These are phyloP conservation scores for Spongilla lacustris DNA, from an alignment of 37 sponge, comb jelly and placozoan genomes.

Conservation along the genomic window DNA sequence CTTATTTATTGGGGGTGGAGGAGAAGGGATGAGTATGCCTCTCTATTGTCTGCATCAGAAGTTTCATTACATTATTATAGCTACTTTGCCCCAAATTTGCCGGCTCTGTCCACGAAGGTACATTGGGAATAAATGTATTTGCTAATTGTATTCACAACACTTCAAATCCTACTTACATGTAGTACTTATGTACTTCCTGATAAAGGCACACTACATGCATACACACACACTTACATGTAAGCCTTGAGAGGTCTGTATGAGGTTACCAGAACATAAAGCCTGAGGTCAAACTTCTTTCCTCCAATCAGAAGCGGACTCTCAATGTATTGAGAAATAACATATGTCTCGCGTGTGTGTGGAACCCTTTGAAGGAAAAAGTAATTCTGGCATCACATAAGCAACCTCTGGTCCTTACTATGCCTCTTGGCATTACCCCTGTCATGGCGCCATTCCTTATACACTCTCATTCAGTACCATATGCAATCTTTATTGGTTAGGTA, in stretches of 20 bases:
- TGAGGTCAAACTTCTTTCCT: conserved; percentile 97
- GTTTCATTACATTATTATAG: too few relatives aligned
- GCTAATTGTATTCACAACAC: too few relatives aligned
- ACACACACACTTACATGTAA: conserved; percentile 74
- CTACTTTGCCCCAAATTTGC: too few relatives aligned
- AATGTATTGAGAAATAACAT: conserved; percentile 95
- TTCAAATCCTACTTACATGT: too few relatives aligned
- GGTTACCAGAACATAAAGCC: conserved; percentile 95
- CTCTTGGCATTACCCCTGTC: neutral
- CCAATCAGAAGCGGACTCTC: conserved; percentile 96
- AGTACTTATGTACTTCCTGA: too few relatives aligned
- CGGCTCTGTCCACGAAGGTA: too few relatives aligned
- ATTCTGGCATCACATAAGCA: too few relatives aligned
- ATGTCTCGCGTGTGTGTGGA: conserved; percentile 86
- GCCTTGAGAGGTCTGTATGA: conserved; percentile 91
- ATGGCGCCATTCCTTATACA: neutral
- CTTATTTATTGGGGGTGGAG: too few relatives aligned
- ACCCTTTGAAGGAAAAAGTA: conserved; percentile 28
- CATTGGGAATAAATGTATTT: too few relatives aligned
- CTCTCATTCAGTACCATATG: neutral
- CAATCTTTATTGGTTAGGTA: neutral
- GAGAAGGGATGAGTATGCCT: too few relatives aligned
- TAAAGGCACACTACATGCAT: too few relatives aligned
- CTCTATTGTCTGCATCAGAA: too few relatives aligned
- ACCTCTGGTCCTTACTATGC: neutral